Evolutionary conservation across 2,113 vertebrate genomes (phyloP), one percentile per base, ranked within the genome.

Genomic region (Tricholaema leucomelas): DNA sequence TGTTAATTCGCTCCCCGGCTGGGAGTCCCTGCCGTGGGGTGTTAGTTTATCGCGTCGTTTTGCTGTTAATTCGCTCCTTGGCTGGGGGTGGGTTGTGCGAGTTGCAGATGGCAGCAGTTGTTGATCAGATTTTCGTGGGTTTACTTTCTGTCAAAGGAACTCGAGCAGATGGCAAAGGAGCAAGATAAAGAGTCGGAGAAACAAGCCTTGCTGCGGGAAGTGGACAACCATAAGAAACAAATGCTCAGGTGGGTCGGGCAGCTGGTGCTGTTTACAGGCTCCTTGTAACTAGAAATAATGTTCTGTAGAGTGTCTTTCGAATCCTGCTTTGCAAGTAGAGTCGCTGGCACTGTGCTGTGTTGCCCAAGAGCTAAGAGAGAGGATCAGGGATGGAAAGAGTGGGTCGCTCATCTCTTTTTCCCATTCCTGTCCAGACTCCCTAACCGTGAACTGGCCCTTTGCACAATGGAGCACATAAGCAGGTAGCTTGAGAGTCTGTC

Each of bases 181-280:
- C 98, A 99, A 90, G 99, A 99, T 96, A 99, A 97, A 91, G 99
- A 99, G 93, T 99, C 99, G 0, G 99, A 99, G 88, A 99, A 99
- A 61, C 98, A 98, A 60, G 81, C 94, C 27, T 88, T 99, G 38
- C 96, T 99, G 36, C 97, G 95, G 80, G 98, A 99, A 67, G 98
- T 99, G 63, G 98, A 99, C 67, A 98, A 97, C 75, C 99, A 99
- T 90, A 98, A 97, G 71, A 99, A 98, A 83, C 99, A 99, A 96
- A 99, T 99, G 99, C 97, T 99, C 74, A 99, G 99, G 99, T 99
- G 92, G 87, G 97, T 86, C 12, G 16, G 79, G 24, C 28, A 24
- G 61, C 42, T 1, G 12, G 11, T 15, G 76, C 72, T 60, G 9
- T 15, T 33, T 56, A 17, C 9, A 1, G 6, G 19, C 23, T 7